phyloP scores from a whole-genome alignment of 1,140 invertebrate species.

The Stegodyphus mimosarum region DNA sequence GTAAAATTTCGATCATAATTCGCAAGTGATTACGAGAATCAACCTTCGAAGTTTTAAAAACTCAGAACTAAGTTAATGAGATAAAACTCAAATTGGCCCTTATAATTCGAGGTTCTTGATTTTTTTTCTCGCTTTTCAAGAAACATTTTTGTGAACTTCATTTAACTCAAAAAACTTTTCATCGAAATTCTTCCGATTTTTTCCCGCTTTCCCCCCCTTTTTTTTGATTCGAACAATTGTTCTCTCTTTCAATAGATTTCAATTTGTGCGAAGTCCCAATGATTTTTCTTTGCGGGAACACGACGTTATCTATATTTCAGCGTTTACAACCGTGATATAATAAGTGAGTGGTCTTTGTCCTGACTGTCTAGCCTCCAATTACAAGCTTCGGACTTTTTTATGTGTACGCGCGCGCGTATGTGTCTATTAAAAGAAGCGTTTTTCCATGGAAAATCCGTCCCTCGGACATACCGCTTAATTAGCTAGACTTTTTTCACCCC shows the following conservation, averaged over 20 bases:
- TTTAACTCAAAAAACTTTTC: constrained; percentile 31
- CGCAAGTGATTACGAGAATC: constrained; percentile 5
- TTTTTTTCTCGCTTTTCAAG: constrained; percentile 7
- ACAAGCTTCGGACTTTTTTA: constrained; percentile 25
- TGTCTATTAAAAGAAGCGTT: constrained; percentile 40
- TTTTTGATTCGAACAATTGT: constrained; percentile 46
- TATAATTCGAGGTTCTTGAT: constrained; percentile 1
- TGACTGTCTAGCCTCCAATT: constrained; percentile 42
- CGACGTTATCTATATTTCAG: constrained; percentile 55
- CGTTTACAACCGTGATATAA: constrained; percentile 55
- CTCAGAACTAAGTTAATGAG: constrained; percentile 20
- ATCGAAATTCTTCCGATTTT: constrained; percentile 22
- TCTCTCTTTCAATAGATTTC: constrained; percentile 47
- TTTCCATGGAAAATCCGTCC: constrained; percentile 22
- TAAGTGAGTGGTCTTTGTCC: constrained; percentile 49
- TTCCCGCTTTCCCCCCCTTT: background rate
- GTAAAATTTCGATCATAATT: constrained; percentile 3
- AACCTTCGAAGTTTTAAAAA: background rate
- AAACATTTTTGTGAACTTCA: constrained; percentile 28
- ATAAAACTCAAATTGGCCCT: constrained; percentile 7
- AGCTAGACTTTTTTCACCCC: constrained; percentile 41
- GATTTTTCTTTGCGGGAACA: constrained; percentile 32
- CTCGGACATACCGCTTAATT: constrained; percentile 43
- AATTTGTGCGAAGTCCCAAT: constrained; percentile 51
- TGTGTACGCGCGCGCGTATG: constrained; percentile 10